Evolutionary conservation across 1,140 invertebrate genomes (phyloP).

Genomic region (Himalopsyche phryganea): DNA sequence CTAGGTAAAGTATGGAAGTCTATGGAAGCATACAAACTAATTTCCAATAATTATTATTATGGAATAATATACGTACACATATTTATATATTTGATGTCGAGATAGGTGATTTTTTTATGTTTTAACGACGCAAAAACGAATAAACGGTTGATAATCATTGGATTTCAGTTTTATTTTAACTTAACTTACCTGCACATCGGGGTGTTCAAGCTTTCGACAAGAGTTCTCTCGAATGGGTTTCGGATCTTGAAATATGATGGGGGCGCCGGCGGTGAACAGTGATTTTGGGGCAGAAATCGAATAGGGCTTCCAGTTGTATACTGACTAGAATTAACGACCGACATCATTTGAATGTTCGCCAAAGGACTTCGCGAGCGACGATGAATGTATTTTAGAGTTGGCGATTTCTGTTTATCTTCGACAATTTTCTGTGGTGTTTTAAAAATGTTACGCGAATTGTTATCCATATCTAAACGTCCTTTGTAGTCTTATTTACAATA

Average conservation of each 20-base stretch:
- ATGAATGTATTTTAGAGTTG: slow-evolving; percentile 5
- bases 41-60: too few species aligned
- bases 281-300: slow-evolving; percentile 7
- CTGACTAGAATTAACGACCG: slow-evolving; percentile 13
- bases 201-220: slow-evolving; percentile 47
- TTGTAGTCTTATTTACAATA: slow-evolving; percentile 12
- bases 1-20: too few species aligned
- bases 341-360: slow-evolving; percentile 20
- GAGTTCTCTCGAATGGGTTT: slow-evolving; percentile 50
- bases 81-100: too few species aligned
- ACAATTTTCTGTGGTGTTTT: slow-evolving; percentile 9
- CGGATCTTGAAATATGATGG: slow-evolving; percentile 42
- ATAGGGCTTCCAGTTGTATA: slow-evolving; percentile 10
- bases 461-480: slow-evolving; percentile 7
- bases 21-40: too few species aligned
- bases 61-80: too few species aligned
- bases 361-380: slow-evolving; percentile 8
- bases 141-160: too few species aligned
- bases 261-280: slow-evolving; percentile 44
- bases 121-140: too few species aligned
- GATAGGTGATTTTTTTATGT: too few species aligned
- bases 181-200: slow-evolving; percentile 48
- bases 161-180: too few species aligned
- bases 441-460: slow-evolving; percentile 8
- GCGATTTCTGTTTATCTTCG: slow-evolving; percentile 1